These are phyloP conservation scores for Dermochelys coriacea DNA, from an alignment of 2,797 vertebrate species.

Conservation along the genomic window DNA sequence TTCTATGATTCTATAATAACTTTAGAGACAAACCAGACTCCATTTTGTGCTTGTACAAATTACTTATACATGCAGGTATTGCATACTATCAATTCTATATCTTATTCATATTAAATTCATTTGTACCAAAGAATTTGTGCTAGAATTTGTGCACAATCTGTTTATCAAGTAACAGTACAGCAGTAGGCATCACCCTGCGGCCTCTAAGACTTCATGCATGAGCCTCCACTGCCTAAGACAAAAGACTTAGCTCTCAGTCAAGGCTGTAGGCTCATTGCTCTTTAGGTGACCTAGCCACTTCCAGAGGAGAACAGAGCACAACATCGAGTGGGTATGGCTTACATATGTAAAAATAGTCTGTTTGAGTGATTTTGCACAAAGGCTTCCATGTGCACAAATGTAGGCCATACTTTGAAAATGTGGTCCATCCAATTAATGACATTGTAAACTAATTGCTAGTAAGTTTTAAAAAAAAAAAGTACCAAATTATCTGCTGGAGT, in stretches of 20 bases:
- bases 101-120: neutral
- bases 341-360: neutral
- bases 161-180: neutral
- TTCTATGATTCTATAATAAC: no score
- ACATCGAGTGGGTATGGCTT: neutral
- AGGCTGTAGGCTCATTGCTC: neutral
- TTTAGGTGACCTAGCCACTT: neutral
- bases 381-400: neutral
- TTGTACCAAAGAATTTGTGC: neutral
- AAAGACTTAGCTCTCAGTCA: neutral
- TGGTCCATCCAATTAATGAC: neutral
- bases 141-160: neutral
- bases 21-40: neutral
- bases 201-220: neutral
- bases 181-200: neutral
- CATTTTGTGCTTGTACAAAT: neutral
- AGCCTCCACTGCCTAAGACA: neutral
- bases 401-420: neutral
- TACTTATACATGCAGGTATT: neutral
- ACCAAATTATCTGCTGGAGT: neutral
- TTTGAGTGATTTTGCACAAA: neutral
- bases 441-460: neutral
- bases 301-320: neutral
- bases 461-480: neutral
- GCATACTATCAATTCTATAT: neutral